Evolutionary conservation across 1,140 invertebrate species (phyloP).

Genomic region (Brachionus asplanchnoidis): DNA sequence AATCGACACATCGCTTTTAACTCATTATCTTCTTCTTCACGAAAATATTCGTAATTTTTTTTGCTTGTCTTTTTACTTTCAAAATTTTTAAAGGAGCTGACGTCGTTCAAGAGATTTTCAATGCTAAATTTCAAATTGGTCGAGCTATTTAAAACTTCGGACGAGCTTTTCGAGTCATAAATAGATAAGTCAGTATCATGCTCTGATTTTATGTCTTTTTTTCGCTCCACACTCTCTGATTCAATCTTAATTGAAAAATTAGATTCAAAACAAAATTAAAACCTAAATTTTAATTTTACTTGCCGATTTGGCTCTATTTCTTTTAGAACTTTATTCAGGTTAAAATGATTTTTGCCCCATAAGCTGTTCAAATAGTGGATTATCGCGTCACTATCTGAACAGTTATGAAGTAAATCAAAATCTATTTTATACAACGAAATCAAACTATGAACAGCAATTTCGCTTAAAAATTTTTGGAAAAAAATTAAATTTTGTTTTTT

Average conservation of each 20-base stretch:
- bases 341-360: constrained; percentile 33
- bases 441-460: constrained; percentile 30
- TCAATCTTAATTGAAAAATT: neutral
- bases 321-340: neutral
- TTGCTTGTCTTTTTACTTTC: neutral
- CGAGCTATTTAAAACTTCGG: neutral
- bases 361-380: neutral
- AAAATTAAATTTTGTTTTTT: neutral
- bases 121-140: neutral
- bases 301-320: neutral
- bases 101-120: neutral
- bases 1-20: neutral
- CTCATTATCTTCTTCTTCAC: neutral
- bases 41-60: constrained; percentile 23
- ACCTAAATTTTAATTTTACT: constrained; percentile 20
- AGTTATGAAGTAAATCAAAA: neutral
- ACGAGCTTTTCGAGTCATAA: neutral
- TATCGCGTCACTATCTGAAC: neutral
- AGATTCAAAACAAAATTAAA: neutral
- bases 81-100: neutral
- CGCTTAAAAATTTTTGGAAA: constrained; percentile 3
- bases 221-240: neutral
- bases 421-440: neutral
- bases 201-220: neutral
- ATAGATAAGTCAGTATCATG: neutral